Evolutionary conservation across 2,888 invertebrate genomes (phyloP).

Genomic region (Spilosoma lubricipeda): DNA sequence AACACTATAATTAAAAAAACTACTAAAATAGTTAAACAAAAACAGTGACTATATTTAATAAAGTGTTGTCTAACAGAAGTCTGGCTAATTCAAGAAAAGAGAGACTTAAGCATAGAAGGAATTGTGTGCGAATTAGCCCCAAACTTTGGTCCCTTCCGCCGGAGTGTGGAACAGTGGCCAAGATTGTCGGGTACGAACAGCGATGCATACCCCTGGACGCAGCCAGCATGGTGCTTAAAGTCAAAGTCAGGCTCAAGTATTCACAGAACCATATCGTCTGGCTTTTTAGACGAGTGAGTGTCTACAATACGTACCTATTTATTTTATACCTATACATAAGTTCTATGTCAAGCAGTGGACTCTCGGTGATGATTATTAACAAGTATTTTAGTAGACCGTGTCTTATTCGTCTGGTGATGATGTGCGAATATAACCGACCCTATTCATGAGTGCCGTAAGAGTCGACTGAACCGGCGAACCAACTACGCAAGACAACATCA

Average conservation of each 20-base stretch:
- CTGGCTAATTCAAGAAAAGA: conserved; percentile 5
- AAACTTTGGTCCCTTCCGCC: background rate
- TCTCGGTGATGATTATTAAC: no score
- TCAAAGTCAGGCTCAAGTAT: conserved; percentile 86
- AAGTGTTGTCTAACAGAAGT: background rate
- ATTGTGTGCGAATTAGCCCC: background rate
- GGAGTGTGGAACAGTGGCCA: conserved; percentile 41
- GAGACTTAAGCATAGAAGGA: background rate
- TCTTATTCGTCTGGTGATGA: no score
- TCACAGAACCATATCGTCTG: conserved; percentile 86
- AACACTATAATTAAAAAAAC: background rate
- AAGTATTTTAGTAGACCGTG: no score
- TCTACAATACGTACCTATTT: background rate
- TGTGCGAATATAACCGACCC: no score
- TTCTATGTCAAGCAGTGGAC: no score
- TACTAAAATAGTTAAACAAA: no score
- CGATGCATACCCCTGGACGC: conserved; percentile 77
- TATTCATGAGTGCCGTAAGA: no score
- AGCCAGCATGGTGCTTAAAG: conserved; percentile 86
- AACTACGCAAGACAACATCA: no score
- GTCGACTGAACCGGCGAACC: no score
- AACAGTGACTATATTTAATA: background rate
- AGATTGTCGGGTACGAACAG: conserved; percentile 73
- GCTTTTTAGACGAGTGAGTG: conserved; percentile 87
- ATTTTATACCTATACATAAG: no score